Evolutionary conservation across 2,888 invertebrate species (phyloP).

Genomic region (Drosophila putrida): DNA sequence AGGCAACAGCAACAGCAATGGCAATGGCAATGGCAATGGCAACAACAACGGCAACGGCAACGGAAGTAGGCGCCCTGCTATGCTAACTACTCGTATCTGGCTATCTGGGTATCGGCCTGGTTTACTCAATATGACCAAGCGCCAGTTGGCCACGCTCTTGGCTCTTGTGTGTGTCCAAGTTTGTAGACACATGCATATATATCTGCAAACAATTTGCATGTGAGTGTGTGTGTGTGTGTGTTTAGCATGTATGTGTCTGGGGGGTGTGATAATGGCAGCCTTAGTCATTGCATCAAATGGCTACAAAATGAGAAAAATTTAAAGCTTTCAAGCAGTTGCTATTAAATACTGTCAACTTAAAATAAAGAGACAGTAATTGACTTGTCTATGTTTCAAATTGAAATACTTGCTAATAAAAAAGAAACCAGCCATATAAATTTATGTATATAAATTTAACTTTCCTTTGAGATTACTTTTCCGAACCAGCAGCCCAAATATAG

Average conservation of each 20-base stretch:
- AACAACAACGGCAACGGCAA: neutral
- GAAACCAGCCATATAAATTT: too few species aligned
- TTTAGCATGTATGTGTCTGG: constrained; percentile 27
- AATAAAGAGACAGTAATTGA: neutral
- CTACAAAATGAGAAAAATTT: constrained; percentile 50
- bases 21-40: neutral
- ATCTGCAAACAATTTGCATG: constrained; percentile 35
- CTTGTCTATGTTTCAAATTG: too few species aligned
- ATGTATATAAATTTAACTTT: too few species aligned
- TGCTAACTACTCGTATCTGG: constrained; percentile 22
- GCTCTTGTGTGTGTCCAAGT: constrained; percentile 38
- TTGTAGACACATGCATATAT: constrained; percentile 12
- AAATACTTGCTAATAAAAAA: too few species aligned
- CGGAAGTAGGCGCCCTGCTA: constrained; percentile 24
- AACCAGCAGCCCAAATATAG: neutral
- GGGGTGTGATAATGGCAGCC: constrained; percentile 56
- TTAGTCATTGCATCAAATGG: constrained; percentile 38
- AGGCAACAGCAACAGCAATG: neutral
- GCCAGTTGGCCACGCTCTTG: constrained; percentile 65
- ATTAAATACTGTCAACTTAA: neutral
- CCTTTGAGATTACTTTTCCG: neutral
- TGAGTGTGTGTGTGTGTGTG: constrained; percentile 5
- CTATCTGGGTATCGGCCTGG: constrained; percentile 43
- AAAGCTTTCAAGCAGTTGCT: constrained; percentile 25
- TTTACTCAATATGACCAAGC: constrained; percentile 63